These are phyloP conservation scores for Panagrolaimus sp. DNA, from an alignment of 1,140 invertebrate genomes.

Conservation along the genomic window DNA sequence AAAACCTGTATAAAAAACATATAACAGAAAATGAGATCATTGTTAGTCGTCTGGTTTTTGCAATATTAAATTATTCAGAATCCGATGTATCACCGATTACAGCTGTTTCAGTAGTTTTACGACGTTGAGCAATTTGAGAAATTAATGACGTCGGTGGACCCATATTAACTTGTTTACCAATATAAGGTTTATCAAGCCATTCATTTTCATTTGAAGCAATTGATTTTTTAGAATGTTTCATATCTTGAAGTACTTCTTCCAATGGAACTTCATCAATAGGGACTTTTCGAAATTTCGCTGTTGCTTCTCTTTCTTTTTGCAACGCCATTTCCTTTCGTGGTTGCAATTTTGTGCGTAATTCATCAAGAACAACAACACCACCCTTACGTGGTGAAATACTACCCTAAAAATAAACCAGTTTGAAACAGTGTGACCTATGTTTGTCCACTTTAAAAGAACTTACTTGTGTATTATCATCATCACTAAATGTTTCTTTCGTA, in stretches of 20 bases:
- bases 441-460: no score
- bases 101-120: not conserved
- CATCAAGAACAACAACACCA: not conserved
- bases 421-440: not conserved
- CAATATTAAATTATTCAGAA: not conserved
- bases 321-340: constrained; percentile 1
- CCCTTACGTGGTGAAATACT: not conserved
- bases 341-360: constrained; percentile 2
- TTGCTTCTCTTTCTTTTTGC: not conserved
- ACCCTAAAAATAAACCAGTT: not conserved
- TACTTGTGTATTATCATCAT: not conserved
- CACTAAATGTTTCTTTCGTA: not conserved
- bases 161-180: not conserved
- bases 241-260: constrained; percentile 2
- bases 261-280: not conserved
- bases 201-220: not conserved
- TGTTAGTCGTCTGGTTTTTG: no score
- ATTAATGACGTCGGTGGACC: no score
- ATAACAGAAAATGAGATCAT: no score
- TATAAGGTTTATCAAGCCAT: constrained; percentile 4
- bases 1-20: no score
- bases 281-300: not conserved
- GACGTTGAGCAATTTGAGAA: not conserved
- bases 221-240: not conserved
- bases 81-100: not conserved